Evolutionary conservation across 1,140 invertebrate genomes (phyloP), one percentile per base, ranked within the genome.

Genomic region (Helicoverpa zea): DNA sequence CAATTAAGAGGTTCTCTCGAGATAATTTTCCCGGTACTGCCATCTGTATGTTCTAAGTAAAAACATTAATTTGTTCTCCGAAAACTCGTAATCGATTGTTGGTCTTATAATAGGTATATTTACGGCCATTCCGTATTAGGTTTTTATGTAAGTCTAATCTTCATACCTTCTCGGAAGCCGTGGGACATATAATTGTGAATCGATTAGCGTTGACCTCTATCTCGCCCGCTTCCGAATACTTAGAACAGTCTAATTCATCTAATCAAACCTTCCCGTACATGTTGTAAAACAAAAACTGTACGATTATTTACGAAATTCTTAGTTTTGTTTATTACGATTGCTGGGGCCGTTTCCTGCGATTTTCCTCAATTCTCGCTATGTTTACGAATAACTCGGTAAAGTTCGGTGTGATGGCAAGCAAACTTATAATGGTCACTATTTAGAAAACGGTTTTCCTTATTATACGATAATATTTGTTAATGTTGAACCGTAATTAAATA

Each of bases 61-160:
- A 80, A 74, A 75, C 76, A 79, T 79, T 81, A 83, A 83, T 83
- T 79, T 56, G 51, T 82, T 82, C 79, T 83, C 82, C 75, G 79
- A 81, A 81, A 81, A 80, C 70, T 79, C 56, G 63, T 68, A 78
- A 81, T 80, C 80, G 82, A 83, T 83, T 83, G 82, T 81, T 83
- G 74, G 51, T 74, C 56, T 61, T 64, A 68, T 83, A 81, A 78
- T 78, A 81, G 63, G 61, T 72, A 77, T 70, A 80, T 82, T 58
- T 82, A 73, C 70, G 59, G 14, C 68, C 75, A 82, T 54, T 72
- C 54, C 68, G 73, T 74, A 75, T 73, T 56, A 59, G 49, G 51
- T 74, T 79, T 79, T 82, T 79, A 54, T 80, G 58, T 76, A 30
- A 61, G 43, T 79, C 51, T 82, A 79, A 83, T 78, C 58, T 79